Evolutionary conservation across 2,888 invertebrate species (phyloP).

Genomic region (Trissoscelio sp.): DNA sequence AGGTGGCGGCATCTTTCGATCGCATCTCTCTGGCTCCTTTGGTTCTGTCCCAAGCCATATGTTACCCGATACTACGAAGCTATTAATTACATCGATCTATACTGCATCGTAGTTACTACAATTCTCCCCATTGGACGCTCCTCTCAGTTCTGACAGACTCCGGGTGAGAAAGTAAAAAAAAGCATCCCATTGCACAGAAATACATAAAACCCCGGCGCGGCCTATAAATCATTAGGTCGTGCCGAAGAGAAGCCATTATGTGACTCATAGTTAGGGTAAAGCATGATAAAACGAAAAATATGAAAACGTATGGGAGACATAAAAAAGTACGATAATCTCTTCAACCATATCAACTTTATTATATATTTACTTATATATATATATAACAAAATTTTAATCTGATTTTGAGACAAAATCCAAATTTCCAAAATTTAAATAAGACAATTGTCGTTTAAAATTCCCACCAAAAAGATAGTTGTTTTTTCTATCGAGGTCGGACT

Average conservation of each 20-base stretch:
- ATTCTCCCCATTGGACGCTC: conserved; percentile 65
- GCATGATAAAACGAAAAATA: conserved; percentile 65
- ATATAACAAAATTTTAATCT: too few relatives aligned
- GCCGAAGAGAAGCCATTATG: conserved; percentile 80
- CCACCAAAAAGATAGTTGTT: too few relatives aligned
- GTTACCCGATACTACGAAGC: conserved; percentile 81
- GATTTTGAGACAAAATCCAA: too few relatives aligned
- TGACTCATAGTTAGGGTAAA: conserved; percentile 78
- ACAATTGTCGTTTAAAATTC: too few relatives aligned
- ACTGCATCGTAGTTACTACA: conserved; percentile 69
- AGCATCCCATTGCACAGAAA: conserved; percentile 74
- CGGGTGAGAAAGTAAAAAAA: conserved; percentile 80
- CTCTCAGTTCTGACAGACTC: conserved; percentile 65
- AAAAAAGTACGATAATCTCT: conserved; percentile 58
- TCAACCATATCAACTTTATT: conserved; percentile 48
- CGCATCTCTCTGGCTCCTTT: conserved; percentile 71
- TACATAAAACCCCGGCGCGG: conserved; percentile 70
- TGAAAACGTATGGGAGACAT: conserved; percentile 29
- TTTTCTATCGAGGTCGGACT: neutral
- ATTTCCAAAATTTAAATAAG: too few relatives aligned
- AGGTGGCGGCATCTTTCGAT: conserved; percentile 72
- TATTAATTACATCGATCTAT: conserved; percentile 83
- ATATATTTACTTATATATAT: too few relatives aligned
- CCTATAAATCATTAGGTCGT: conserved; percentile 80
- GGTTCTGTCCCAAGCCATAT: conserved; percentile 78